phyloP scores from a whole-genome alignment of 2,113 vertebrate species.

The Glaucomys volans region DNA sequence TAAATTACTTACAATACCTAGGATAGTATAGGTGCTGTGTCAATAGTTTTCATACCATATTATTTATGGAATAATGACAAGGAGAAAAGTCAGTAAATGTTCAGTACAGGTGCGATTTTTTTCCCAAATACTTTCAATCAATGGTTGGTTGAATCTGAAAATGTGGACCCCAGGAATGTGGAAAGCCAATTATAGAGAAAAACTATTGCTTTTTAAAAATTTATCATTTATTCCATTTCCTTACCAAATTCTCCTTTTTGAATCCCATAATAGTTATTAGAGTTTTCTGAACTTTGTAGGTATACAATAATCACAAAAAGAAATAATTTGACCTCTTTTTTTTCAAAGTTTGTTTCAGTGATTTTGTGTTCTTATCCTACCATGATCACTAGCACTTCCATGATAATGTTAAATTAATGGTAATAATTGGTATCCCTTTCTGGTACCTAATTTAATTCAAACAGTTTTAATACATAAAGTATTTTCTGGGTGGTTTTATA shows the following conservation, averaged over 20 bases:
- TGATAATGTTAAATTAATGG: background rate
- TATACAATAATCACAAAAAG: background rate
- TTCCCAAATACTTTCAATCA: background rate
- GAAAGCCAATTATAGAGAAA: background rate
- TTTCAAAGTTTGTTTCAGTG: background rate
- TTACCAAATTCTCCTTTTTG: background rate
- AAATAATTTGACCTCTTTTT: background rate
- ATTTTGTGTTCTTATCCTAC: background rate
- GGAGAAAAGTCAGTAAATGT: background rate
- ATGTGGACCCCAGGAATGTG: background rate
- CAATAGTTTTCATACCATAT: no score
- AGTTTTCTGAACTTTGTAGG: background rate
- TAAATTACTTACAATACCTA: background rate
- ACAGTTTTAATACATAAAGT: background rate
- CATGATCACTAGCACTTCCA: background rate
- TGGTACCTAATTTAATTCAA: background rate
- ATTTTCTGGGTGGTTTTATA: background rate
- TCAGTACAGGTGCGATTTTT: background rate
- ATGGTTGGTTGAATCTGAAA: no score
- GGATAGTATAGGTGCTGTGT: background rate
- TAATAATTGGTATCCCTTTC: background rate
- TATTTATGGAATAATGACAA: background rate
- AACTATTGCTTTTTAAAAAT: background rate
- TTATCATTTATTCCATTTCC: background rate
- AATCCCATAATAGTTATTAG: background rate